These are phyloP conservation scores for Drosophila trichaetosa DNA, from an alignment of 2,888 invertebrate genomes.

Conservation along the genomic window DNA sequence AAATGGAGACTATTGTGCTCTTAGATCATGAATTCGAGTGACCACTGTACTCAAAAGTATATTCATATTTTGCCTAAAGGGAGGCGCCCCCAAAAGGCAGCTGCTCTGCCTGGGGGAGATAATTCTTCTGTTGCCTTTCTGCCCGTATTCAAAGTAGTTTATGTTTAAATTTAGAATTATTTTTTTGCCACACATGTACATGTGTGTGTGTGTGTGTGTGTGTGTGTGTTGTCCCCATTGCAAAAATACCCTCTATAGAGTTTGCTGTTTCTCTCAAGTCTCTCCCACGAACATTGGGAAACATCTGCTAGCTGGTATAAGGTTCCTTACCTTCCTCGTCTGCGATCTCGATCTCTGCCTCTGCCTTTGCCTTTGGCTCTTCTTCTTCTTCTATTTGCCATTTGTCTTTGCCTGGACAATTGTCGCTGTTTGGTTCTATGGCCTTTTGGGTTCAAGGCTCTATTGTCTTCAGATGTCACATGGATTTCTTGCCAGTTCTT, in stretches of 20 bases:
- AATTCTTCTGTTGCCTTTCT: conserved; percentile 22
- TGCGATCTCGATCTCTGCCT: not conserved
- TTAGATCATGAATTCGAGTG: not conserved
- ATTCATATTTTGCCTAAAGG: conserved; percentile 54
- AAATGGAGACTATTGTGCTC: not conserved
- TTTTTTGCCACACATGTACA: conserved; percentile 44
- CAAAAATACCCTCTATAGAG: conserved; percentile 34
- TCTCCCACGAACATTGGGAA: conserved; percentile 58
- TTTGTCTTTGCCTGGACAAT: conserved; percentile 63
- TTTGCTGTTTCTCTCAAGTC: conserved; percentile 3
- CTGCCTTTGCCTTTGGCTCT: not conserved
- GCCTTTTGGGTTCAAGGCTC: conserved; percentile 57
- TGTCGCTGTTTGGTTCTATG: conserved; percentile 46
- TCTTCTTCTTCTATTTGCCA: conserved; percentile 45
- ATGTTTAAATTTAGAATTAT: conserved; percentile 64
- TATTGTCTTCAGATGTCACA: conserved; percentile 51
- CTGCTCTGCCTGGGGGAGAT: conserved; percentile 66
- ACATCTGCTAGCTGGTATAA: conserved; percentile 55
- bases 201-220: conserved; percentile 17
- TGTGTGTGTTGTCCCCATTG: conserved; percentile 30
- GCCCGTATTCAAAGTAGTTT: conserved; percentile 43
- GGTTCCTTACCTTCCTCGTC: conserved; percentile 32
- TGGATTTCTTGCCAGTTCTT: conserved; percentile 44
- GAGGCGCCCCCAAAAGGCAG: conserved; percentile 52
- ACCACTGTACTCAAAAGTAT: conserved; percentile 8